A percentile compares a stretch with the other conserved stretches of the same genome.
Evolutionary conservation across 1,140 invertebrate genomes (phyloP).

Genomic region (Linepithema humile): DNA sequence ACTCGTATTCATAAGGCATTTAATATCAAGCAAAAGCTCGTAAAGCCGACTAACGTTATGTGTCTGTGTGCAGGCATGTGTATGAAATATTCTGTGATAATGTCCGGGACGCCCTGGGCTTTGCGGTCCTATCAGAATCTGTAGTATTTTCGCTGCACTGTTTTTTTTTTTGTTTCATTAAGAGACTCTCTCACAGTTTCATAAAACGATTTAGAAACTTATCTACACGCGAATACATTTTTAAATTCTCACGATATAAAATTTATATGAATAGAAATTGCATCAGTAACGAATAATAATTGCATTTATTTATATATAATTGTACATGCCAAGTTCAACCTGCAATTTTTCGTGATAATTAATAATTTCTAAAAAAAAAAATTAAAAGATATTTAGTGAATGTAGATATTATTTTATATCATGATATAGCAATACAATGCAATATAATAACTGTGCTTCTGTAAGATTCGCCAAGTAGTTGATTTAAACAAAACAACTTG

Average conservation of each 20-base stretch:
- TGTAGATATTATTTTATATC: too few relatives aligned
- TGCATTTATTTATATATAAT: not conserved
- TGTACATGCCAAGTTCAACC: not conserved
- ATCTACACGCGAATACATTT: not conserved
- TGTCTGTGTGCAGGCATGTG: not conserved
- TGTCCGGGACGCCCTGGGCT: not conserved
- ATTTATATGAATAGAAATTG: not conserved
- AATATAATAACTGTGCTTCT: too few relatives aligned
- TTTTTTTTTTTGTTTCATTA: constrained; percentile 6
- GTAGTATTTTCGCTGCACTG: not conserved
- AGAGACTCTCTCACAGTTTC: not conserved
- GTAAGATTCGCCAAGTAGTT: too few relatives aligned
- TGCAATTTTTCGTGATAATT: not conserved
- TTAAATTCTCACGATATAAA: not conserved
- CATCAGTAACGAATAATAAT: not conserved
- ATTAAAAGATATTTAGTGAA: too few relatives aligned
- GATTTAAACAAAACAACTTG: too few relatives aligned
- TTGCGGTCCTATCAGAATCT: not conserved
- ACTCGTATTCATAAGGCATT: constrained; percentile 38
- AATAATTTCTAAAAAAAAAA: too few relatives aligned
- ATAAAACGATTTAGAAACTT: not conserved
- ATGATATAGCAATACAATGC: too few relatives aligned
- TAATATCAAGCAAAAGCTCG: constrained; percentile 47
- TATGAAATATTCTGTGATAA: constrained; percentile 4
- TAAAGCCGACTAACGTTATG: constrained; percentile 31